Evolutionary conservation across 2,113 vertebrate species (phyloP).

Genomic region (Lophius piscatorius): DNA sequence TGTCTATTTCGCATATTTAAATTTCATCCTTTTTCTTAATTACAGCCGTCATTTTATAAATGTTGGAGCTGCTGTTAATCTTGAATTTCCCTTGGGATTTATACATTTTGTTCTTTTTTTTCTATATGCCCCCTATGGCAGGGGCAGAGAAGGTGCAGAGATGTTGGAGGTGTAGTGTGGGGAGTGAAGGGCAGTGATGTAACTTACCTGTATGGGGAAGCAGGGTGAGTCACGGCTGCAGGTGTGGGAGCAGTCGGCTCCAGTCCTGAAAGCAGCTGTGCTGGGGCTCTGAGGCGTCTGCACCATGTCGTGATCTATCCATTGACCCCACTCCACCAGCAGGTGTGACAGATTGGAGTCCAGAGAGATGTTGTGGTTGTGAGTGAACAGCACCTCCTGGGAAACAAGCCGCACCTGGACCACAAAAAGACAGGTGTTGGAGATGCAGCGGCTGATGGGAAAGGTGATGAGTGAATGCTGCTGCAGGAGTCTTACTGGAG

Average conservation of each 20-base stretch:
- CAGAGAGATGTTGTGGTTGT: conserved; percentile 80
- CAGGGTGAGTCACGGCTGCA: conserved; percentile 79
- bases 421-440: background rate
- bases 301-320: conserved; percentile 83
- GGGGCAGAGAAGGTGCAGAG: too few species aligned
- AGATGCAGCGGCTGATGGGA: background rate
- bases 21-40: too few species aligned
- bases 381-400: conserved; percentile 79
- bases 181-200: background rate
- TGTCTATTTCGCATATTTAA: too few species aligned
- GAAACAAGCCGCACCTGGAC: conserved; percentile 80
- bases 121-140: too few species aligned
- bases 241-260: conserved; percentile 77
- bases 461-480: background rate
- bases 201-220: conserved; percentile 80
- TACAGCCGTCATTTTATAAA: too few species aligned
- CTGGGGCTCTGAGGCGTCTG: conserved; percentile 83
- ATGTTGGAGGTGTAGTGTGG: too few species aligned
- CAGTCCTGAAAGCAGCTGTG: conserved; percentile 73
- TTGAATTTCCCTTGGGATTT: too few species aligned
- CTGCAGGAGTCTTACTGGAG: conserved; percentile 70
- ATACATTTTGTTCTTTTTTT: too few species aligned
- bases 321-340: conserved; percentile 85
- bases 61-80: too few species aligned
- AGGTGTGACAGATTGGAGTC: conserved; percentile 80